phyloP scores from a whole-genome alignment of 1,140 invertebrate species.

The Microplitis demolitor region DNA sequence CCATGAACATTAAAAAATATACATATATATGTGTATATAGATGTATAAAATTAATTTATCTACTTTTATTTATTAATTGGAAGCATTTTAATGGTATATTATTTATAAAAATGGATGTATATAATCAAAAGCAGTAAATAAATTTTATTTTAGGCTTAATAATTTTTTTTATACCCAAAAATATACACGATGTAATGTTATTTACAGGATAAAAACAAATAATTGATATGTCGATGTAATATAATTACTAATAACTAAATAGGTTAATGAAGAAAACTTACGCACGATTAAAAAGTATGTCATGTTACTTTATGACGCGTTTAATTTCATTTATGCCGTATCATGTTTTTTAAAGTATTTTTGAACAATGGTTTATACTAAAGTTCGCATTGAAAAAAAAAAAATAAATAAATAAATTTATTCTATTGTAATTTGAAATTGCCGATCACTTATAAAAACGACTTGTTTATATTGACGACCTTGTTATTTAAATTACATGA shows the following conservation, averaged over 20 bases:
- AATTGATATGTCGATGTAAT: no score
- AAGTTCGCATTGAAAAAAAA: neutral
- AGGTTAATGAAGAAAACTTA: no score
- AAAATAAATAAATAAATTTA: neutral
- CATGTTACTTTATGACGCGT: no score
- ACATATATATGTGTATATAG: neutral
- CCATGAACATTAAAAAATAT: slow-evolving; percentile 28
- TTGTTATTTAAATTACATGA: slow-evolving; percentile 11
- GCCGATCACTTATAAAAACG: neutral
- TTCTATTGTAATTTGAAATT: neutral
- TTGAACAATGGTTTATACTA: neutral
- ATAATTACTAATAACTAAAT: neutral
- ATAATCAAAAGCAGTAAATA: no score
- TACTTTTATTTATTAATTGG: no score
- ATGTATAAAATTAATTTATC: no score
- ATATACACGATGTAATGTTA: neutral
- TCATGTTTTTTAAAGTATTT: no score
- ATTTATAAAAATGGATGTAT: no score
- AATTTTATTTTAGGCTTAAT: neutral
- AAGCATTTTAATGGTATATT: no score
- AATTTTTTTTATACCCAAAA: neutral
- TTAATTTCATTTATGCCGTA: no score
- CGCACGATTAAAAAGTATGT: no score
- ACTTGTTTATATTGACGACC: slow-evolving; percentile 10
- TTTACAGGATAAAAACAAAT: slow-evolving; percentile 1